These are phyloP conservation scores for Cassiopea andromeda DNA, from an alignment of 30 jellyfish, hydroid and myxozoan genomes.

Conservation along the genomic window DNA sequence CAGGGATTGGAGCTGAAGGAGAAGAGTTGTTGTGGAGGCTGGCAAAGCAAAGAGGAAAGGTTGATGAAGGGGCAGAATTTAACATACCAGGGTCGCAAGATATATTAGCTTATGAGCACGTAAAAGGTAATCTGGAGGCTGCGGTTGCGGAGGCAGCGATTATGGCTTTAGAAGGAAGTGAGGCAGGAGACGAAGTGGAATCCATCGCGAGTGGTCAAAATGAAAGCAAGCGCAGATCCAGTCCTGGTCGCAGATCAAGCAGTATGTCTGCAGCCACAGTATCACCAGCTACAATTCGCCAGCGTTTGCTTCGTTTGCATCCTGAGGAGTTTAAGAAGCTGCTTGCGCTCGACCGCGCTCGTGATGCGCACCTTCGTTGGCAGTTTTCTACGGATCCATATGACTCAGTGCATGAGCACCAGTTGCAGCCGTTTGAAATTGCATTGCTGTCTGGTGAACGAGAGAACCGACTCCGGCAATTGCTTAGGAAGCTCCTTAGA, in stretches of 20 bases:
- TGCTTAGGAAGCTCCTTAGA: slow-evolving; percentile 50
- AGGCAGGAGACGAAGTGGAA: slow-evolving; percentile 39
- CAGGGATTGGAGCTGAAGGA: slow-evolving; percentile 98
- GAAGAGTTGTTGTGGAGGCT: slow-evolving; percentile 94
- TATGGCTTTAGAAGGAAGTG: slow-evolving; percentile 51
- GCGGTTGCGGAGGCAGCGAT: slow-evolving; percentile 81
- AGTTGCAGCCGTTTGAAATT: slow-evolving; percentile 84
- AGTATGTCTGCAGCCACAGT: slow-evolving; percentile 7
- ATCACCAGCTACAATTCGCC: slow-evolving; percentile 76
- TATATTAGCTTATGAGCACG: slow-evolving; percentile 80
- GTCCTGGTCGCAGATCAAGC: slow-evolving; percentile 6
- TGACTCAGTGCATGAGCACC: slow-evolving; percentile 97
- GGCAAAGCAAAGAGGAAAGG: slow-evolving; percentile 87
- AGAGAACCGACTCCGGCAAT: slow-evolving; percentile 65
- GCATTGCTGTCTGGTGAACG: slow-evolving; percentile 85
- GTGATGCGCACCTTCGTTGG: slow-evolving; percentile 98
- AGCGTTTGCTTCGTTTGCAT: slow-evolving; percentile 80
- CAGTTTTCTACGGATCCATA: slow-evolving; percentile 95
- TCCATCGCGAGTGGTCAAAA: slow-evolving; percentile 27
- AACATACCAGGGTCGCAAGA: slow-evolving; percentile 80
- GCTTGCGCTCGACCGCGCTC: slow-evolving; percentile 91
- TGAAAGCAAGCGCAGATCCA: not conserved
- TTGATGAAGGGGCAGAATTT: slow-evolving; percentile 62
- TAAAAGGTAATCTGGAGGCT: slow-evolving; percentile 70
- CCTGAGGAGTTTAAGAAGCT: slow-evolving; percentile 96